Conservation (phyloP, 1,140 invertebrate species). For the Atopsyche davidsoni region DNA sequence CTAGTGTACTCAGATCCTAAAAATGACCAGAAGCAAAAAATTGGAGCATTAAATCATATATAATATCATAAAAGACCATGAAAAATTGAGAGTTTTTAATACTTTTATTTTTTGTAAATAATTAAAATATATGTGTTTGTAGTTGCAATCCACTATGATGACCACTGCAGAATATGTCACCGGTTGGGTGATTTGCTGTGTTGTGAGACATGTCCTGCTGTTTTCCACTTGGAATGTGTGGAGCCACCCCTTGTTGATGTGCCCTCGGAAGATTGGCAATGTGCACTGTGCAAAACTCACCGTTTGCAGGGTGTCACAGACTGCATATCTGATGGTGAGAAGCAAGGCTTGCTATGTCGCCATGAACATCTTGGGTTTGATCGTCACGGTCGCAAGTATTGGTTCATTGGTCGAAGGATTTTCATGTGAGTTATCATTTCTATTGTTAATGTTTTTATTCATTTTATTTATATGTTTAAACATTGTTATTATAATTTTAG, state of each 20-base stretch:
- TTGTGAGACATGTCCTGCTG: slow-evolving; percentile 94
- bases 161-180: slow-evolving; percentile 92
- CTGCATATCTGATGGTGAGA: slow-evolving; percentile 86
- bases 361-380: slow-evolving; percentile 93
- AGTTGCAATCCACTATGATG: slow-evolving; percentile 89
- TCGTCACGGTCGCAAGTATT: slow-evolving; percentile 91
- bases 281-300: slow-evolving; percentile 85
- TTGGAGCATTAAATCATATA: too few species aligned
- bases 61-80: too few species aligned
- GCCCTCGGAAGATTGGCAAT: slow-evolving; percentile 95
- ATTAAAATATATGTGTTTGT: slow-evolving; percentile 35
- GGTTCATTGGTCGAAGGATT: slow-evolving; percentile 87
- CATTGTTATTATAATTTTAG: slow-evolving; percentile 41
- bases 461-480: neutral
- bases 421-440: slow-evolving; percentile 72
- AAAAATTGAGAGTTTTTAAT: too few species aligned
- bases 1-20: too few species aligned
- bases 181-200: slow-evolving; percentile 90
- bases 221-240: slow-evolving; percentile 93
- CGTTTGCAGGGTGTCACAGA: slow-evolving; percentile 88
- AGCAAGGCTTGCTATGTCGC: slow-evolving; percentile 81
- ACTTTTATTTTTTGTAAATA: too few species aligned
- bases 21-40: too few species aligned
- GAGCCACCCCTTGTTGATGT: slow-evolving; percentile 90
- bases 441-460: slow-evolving; percentile 36